Conservation (phyloP, 2,888 invertebrate species). For the Caenorhabditis sp. region DNA sequence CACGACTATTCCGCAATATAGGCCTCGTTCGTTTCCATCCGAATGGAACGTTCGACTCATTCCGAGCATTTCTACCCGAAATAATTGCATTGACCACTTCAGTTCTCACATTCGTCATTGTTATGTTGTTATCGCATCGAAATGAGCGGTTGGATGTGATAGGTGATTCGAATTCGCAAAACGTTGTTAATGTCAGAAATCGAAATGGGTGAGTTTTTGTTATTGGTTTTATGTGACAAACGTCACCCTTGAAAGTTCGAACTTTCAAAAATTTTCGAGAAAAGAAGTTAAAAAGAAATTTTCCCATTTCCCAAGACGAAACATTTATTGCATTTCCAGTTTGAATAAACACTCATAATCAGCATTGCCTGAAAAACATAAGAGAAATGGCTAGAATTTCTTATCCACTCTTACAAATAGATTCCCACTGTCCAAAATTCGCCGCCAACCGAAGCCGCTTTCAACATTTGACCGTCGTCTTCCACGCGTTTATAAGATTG, state of each 20-base stretch:
- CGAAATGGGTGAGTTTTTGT: not conserved
- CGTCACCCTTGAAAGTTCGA: not conserved
- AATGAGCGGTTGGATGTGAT: constrained; percentile 27
- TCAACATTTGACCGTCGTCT: too few relatives aligned
- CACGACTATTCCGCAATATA: constrained; percentile 25
- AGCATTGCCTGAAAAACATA: too few relatives aligned
- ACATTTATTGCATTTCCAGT: too few relatives aligned
- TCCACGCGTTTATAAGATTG: too few relatives aligned
- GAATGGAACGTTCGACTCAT: constrained; percentile 41
- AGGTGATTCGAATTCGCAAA: constrained; percentile 9
- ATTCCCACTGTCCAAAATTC: too few relatives aligned
- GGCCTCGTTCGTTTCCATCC: constrained; percentile 50
- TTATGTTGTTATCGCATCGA: constrained; percentile 45
- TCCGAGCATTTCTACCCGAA: constrained; percentile 57
- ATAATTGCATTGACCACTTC: constrained; percentile 47
- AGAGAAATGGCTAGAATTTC: too few relatives aligned
- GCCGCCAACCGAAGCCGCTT: too few relatives aligned
- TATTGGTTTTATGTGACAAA: not conserved
- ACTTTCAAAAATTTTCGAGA: too few relatives aligned
- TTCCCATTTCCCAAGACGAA: too few relatives aligned
- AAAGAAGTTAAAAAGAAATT: too few relatives aligned
- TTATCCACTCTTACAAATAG: too few relatives aligned
- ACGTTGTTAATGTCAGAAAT: constrained; percentile 22
- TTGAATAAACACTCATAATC: too few relatives aligned
- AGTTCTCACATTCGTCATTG: constrained; percentile 47